Conservation (phyloP, 2,888 invertebrate genomes). For the Cartodere bifasciata region DNA sequence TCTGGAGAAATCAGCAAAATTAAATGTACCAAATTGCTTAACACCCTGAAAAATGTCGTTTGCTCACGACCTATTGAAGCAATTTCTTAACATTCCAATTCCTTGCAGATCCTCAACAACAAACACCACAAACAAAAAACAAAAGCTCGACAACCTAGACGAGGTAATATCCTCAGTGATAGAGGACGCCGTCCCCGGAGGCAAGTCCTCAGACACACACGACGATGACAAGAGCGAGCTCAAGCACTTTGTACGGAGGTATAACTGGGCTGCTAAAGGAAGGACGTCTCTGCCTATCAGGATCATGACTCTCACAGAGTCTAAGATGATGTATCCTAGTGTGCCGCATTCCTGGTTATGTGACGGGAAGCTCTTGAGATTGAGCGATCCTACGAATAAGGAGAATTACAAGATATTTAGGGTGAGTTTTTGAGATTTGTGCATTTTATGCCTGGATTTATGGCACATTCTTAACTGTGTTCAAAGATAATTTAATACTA, state of each 20-base stretch:
- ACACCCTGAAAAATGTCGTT: no score
- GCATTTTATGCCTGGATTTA: no score
- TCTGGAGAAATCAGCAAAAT: no score
- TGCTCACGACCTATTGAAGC: no score
- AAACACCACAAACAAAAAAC: no score
- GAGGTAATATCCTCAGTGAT: slow-evolving; percentile 70
- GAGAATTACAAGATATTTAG: slow-evolving; percentile 74
- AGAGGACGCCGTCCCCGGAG: slow-evolving; percentile 48
- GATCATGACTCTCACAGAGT: slow-evolving; percentile 75
- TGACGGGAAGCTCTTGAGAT: slow-evolving; percentile 75
- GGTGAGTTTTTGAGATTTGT: slow-evolving; percentile 40
- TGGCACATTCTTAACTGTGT: no score
- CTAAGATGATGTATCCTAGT: slow-evolving; percentile 67
- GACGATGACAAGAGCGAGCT: slow-evolving; percentile 42
- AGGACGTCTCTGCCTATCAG: slow-evolving; percentile 55
- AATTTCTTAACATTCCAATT: no score
- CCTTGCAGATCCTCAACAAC: no score
- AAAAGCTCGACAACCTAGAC: slow-evolving; percentile 58
- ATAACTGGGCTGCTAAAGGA: slow-evolving; percentile 42
- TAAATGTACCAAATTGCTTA: no score
- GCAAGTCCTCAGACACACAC: no score
- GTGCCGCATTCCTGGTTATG: slow-evolving; percentile 92
- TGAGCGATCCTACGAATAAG: slow-evolving; percentile 63
- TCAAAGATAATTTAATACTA: no score
- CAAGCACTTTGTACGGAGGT: slow-evolving; percentile 52